Evolutionary conservation across 2,113 vertebrate genomes (phyloP), one percentile per base, ranked within the genome.

Genomic region (Anarrhichthys ocellatus): DNA sequence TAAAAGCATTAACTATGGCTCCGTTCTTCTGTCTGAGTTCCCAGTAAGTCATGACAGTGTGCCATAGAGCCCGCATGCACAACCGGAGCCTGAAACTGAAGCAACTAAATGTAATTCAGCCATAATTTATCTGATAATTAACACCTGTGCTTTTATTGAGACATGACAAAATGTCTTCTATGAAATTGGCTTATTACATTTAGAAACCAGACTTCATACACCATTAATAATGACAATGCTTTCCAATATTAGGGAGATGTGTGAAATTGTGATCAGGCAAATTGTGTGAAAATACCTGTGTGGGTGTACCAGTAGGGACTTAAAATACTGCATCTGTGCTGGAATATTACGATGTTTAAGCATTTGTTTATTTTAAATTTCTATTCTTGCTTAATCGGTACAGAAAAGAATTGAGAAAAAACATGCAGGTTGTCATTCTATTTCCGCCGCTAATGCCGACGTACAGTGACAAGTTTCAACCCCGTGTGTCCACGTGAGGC

Each of bases 401-500:
- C 14, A 27, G 24, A 36, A 34, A 78, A 40, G 5, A 14, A 34
- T 5, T 34, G 6, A 10, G 6, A 24, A 22, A 54, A 75, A 61
- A 56, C 64, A 54, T 13, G 4, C 54, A n/a, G 64, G 48, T 32
- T 72, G 50, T 38, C 9, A 0, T 42, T 14, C 9, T n/a, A 34
- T 0, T 2, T 0, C 17, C 18, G n/a, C 62, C 24, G 54, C 22
- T 61, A 24, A 44, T 54, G 27, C 40, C 58, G 46, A 56, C 2
- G 0, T 18, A 32, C 6, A 9, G 0, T 14, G 50, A 46, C 20
- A 4, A 38, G 0, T 69, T 73, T 70, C 6, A 63, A 79, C 63
- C 67, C 17, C 17, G 62, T 24, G 42, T 65, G 44, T 79, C 73
- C 50, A 78, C 36, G 67, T 50, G 34, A 71, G 59, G 44, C 59